Conservation (phyloP, 2,888 invertebrate species). For the Chrysolina americana region DNA sequence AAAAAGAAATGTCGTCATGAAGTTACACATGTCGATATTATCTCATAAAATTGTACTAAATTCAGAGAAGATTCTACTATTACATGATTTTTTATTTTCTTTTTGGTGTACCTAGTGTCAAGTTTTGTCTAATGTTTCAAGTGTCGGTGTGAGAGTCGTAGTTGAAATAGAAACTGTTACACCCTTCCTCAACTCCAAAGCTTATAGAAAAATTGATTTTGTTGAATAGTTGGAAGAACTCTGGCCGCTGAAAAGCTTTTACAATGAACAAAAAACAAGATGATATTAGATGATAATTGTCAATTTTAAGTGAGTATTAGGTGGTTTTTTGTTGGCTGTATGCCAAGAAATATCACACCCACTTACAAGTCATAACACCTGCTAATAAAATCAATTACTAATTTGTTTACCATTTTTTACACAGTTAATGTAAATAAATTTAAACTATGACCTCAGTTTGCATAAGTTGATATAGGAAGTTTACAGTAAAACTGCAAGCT, state of each 20-base stretch:
- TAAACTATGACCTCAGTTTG: conserved; percentile 42
- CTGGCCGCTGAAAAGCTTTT: conserved; percentile 33
- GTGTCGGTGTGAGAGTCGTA: conserved; percentile 46
- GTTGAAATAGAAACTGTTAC: conserved; percentile 54
- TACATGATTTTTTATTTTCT: conserved; percentile 54
- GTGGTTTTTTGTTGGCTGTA: conserved; percentile 64
- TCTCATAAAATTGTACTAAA: conserved; percentile 63
- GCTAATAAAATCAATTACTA: conserved; percentile 60
- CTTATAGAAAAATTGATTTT: conserved; percentile 59
- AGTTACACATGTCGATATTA: conserved; percentile 69
- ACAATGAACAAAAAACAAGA: conserved; percentile 54
- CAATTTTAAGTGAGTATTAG: conserved; percentile 65
- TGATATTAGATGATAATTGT: conserved; percentile 65
- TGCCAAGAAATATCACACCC: conserved; percentile 66
- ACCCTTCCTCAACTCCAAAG: conserved; percentile 61
- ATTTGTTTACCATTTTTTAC: conserved; percentile 50
- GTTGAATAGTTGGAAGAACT: conserved; percentile 49
- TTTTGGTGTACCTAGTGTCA: conserved; percentile 56
- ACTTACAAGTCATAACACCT: conserved; percentile 63
- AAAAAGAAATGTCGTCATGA: conserved; percentile 68
- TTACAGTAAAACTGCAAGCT: conserved; percentile 14
- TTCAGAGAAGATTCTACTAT: conserved; percentile 55
- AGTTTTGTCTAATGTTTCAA: conserved; percentile 52
- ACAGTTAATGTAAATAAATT: conserved; percentile 41
- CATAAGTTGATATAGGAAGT: conserved; percentile 28